Evolutionary conservation across 2,113 vertebrate species (phyloP).

Genomic region (Prunella fulvescens): DNA sequence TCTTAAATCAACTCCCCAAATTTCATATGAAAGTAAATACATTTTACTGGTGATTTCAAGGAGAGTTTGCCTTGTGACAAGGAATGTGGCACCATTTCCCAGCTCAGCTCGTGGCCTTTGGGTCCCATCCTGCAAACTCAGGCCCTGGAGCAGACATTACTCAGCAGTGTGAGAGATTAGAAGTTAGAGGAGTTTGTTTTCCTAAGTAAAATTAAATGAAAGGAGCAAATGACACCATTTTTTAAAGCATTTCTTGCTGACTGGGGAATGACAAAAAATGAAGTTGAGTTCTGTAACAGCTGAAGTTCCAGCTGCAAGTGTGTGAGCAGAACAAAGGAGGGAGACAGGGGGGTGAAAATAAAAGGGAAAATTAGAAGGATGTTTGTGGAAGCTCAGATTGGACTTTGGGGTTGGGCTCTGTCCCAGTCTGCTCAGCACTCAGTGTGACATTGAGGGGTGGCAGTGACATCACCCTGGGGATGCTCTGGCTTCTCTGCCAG

Average conservation of each 20-base stretch:
- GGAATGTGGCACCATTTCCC: background rate
- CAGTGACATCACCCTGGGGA: background rate
- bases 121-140: background rate
- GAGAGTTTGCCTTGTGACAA: background rate
- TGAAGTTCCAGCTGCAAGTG: background rate
- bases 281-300: background rate
- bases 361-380: background rate
- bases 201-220: background rate
- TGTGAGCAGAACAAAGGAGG: background rate
- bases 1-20: conserved; percentile 61
- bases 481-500: background rate
- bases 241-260: background rate
- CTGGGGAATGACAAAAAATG: background rate
- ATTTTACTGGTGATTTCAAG: conserved; percentile 24
- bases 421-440: background rate
- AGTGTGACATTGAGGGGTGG: background rate
- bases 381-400: background rate
- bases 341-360: background rate
- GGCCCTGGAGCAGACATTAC: background rate
- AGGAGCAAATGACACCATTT: background rate
- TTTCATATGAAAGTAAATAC: conserved; percentile 42
- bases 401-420: background rate
- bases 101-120: background rate
- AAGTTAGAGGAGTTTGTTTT: background rate
- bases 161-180: background rate